Conservation (phyloP, 2,113 vertebrate species). For the Ameiurus melas region DNA sequence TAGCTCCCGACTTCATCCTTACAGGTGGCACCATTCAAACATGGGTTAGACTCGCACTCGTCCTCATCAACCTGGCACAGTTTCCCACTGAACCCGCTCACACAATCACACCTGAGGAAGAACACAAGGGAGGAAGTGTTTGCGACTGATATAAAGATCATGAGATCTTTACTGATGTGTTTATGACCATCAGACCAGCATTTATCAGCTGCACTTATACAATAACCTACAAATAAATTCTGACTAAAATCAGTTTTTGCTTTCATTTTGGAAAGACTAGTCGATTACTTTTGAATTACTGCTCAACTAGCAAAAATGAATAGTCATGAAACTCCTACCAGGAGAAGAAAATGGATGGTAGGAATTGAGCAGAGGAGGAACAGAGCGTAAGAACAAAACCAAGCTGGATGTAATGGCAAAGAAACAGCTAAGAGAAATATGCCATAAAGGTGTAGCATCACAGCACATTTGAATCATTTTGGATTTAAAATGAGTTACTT, state of each 20-base stretch:
- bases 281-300: neutral
- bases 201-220: neutral
- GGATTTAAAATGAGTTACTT: neutral
- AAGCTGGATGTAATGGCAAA: neutral
- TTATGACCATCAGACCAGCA: neutral
- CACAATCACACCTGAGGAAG: slow-evolving; percentile 84
- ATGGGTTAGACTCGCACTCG: slow-evolving; percentile 90
- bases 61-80: slow-evolving; percentile 87
- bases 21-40: slow-evolving; percentile 89
- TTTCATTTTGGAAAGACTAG: neutral
- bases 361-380: no score
- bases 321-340: neutral
- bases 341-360: no score
- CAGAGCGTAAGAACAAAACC: neutral
- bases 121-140: neutral
- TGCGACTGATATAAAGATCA: neutral
- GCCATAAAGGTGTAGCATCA: neutral
- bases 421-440: neutral
- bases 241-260: neutral
- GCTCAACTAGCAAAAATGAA: neutral
- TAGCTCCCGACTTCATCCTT: slow-evolving; percentile 85
- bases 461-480: neutral
- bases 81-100: slow-evolving; percentile 80
- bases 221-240: neutral
- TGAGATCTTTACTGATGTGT: neutral